A percentile compares a stretch with the other conserved stretches of the same genome.
phyloP scores from a whole-genome alignment of 2,797 vertebrate genomes.

The Lutra lutra region DNA sequence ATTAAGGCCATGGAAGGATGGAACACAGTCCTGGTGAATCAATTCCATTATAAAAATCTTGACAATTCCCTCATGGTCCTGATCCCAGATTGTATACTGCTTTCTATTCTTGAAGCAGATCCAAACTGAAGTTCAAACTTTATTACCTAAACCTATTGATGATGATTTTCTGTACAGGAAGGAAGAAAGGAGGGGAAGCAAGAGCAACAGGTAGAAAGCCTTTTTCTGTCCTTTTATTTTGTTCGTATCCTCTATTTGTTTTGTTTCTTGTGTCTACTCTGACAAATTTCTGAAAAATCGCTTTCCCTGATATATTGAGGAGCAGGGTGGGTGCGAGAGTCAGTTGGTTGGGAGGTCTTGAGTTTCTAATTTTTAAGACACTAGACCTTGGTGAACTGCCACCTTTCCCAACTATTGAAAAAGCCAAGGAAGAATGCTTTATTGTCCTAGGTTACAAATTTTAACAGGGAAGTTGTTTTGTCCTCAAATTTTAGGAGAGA shows the following conservation, averaged over 20 bases:
- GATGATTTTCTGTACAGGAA: background rate
- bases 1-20: background rate
- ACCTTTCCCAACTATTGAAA: background rate
- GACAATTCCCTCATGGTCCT: background rate
- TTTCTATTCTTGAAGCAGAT: background rate
- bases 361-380: background rate
- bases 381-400: background rate
- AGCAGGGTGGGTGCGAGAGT: background rate
- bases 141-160: background rate
- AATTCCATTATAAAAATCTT: background rate
- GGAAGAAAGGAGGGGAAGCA: background rate
- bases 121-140: background rate
- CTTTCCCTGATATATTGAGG: background rate
- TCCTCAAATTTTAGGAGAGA: background rate
- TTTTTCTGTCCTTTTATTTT: background rate
- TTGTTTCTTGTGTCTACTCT: background rate
- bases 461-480: background rate
- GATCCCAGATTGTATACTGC: background rate
- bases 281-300: background rate
- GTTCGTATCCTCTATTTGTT: background rate
- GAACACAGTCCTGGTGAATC: background rate
- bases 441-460: background rate
- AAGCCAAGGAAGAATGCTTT: background rate
- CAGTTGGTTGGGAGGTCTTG: background rate
- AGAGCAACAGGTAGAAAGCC: background rate